phyloP scores from a whole-genome alignment of 1,140 invertebrate genomes.

The Hycleus phaleratus region DNA sequence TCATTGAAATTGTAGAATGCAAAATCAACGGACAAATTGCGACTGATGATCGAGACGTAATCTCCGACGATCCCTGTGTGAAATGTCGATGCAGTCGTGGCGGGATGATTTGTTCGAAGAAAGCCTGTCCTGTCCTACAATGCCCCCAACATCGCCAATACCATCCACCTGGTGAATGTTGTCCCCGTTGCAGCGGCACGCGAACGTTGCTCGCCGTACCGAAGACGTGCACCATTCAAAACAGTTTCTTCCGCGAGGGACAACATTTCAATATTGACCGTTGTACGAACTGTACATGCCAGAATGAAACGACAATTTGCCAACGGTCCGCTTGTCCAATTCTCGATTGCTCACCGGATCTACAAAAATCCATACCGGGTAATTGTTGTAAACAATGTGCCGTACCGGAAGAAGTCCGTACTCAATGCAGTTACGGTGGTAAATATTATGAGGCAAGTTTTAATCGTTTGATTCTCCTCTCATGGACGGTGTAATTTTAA shows the following conservation, averaged over 20 bases:
- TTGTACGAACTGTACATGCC: constrained; percentile 76
- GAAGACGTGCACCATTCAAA: constrained; percentile 62
- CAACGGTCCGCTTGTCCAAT: constrained; percentile 70
- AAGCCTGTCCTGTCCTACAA: constrained; percentile 75
- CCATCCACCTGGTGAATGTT: constrained; percentile 67
- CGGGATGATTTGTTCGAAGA: constrained; percentile 69
- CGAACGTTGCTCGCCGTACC: constrained; percentile 30
- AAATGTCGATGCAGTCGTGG: constrained; percentile 74
- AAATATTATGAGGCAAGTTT: constrained; percentile 57
- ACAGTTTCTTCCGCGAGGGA: constrained; percentile 52
- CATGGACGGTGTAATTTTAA: constrained; percentile 5
- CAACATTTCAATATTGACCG: constrained; percentile 59
- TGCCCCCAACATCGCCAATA: constrained; percentile 61
- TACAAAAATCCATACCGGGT: constrained; percentile 54
- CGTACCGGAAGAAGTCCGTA: constrained; percentile 48
- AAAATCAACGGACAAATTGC: constrained; percentile 61
- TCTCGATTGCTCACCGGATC: constrained; percentile 66
- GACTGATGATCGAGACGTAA: constrained; percentile 65
- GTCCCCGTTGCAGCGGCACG: constrained; percentile 63
- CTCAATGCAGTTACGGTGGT: constrained; percentile 56
- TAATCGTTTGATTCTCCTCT: neutral
- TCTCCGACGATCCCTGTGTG: constrained; percentile 75
- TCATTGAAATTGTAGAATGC: constrained; percentile 51
- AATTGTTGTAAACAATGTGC: constrained; percentile 71
- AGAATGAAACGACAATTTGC: constrained; percentile 70